Evolutionary conservation across 2,888 invertebrate species (phyloP).

Genomic region (Conistra vaccinii): DNA sequence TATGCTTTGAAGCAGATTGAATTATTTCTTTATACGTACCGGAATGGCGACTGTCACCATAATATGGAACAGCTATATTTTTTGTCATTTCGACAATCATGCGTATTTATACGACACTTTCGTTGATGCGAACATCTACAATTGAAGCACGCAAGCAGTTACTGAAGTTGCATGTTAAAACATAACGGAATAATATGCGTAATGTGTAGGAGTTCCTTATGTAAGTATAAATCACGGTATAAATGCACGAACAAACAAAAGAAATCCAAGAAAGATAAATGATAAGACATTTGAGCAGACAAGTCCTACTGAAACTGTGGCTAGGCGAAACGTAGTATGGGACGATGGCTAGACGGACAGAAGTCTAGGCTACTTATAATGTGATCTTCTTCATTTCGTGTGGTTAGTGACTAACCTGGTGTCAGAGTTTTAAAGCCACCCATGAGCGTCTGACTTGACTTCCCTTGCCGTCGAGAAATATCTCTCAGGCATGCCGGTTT

Average conservation of each 20-base stretch:
- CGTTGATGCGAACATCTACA: not conserved
- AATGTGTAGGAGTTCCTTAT: not conserved
- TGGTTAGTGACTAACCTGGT: too few relatives aligned
- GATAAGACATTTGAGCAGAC: too few relatives aligned
- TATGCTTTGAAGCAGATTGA: not conserved
- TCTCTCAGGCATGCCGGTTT: too few relatives aligned
- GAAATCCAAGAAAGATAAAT: too few relatives aligned
- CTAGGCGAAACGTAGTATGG: too few relatives aligned
- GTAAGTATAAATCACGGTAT: not conserved
- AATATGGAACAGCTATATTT: not conserved
- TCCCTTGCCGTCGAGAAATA: too few relatives aligned
- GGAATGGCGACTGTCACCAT: not conserved
- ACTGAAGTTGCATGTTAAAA: slow-evolving; percentile 15
- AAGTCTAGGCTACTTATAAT: too few relatives aligned
- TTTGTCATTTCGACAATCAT: slow-evolving; percentile 14
- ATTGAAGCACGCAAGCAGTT: slow-evolving; percentile 18
- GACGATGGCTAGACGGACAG: too few relatives aligned
- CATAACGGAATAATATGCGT: slow-evolving; percentile 21
- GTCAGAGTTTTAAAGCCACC: too few relatives aligned
- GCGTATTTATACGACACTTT: slow-evolving; percentile 1
- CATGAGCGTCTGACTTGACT: too few relatives aligned
- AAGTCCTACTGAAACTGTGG: too few relatives aligned
- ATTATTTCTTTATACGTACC: not conserved
- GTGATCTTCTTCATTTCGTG: too few relatives aligned
- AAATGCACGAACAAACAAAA: not conserved